Base-by-base conservation (phyloP, 2,113 vertebrate genomes). In the Ceyx melanurus region DNA sequence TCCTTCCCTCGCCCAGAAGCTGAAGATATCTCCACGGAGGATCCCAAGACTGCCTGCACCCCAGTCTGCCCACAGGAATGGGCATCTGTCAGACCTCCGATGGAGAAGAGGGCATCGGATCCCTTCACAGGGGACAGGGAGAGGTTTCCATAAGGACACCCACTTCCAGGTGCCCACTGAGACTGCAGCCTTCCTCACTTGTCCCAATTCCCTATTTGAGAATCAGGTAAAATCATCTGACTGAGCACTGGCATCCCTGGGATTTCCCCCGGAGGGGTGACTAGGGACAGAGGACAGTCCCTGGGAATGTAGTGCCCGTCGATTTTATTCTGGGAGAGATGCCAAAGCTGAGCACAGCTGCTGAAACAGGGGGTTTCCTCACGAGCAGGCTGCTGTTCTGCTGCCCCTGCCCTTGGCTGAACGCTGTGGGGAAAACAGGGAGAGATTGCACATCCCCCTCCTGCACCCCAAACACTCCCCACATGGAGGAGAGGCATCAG, bases 281-380 rank as follows among this genome's bases (percentile, higher is more conserved):
- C 93, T 87, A 60, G 58, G 77, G 51, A 73, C 58, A 54, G 92
- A 94, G 84, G 60, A 53, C 58, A 93, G 65, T 82, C 89, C 87
- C 75, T 1, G 29, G 48, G 74, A 93, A 94, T 92, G 82, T 6
- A 21, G 72, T 94, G 92, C 89, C 92, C 82, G 79, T 89, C 10
- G 22, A 1, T 93, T 96, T 85, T 67, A 53, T 93, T 88, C 91
- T 40, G 92, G 96, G 95, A 96, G 75, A 64, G 65, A 37, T 53
- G 95, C 94, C 95, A 96, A 87, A 80, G 75, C 85, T n/a, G 71
- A 92, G 82, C 61, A 62, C 96, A 95, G 94, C 94, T 96, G 94
- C 76, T 0, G 23, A 96, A 95, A 90, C 57, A 56, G 46, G 82
- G 92, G 68, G 37, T 90, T 96, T 96, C 95, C 94, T 95, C 95